phyloP scores from a whole-genome alignment of 2,113 vertebrate species.

The Ictalurus furcatus region DNA sequence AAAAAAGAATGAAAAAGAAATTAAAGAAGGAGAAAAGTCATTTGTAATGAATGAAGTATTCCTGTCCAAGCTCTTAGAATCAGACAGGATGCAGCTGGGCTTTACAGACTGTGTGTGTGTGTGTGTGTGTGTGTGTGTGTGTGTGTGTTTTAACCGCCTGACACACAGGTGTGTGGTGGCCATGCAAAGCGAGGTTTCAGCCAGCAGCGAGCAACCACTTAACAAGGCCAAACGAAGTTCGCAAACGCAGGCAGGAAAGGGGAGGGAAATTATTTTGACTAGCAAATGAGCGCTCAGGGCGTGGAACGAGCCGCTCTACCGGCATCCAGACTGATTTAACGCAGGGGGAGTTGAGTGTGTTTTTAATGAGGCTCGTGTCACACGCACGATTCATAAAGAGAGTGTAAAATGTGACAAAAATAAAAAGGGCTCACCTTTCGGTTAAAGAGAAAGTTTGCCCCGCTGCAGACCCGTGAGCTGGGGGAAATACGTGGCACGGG shows the following conservation, averaged over 20 bases:
- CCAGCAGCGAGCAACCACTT: constrained; percentile 18
- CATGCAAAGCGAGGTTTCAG: constrained; percentile 67
- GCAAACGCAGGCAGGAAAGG: constrained; percentile 11
- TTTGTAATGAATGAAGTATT: neutral
- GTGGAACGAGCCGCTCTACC: constrained; percentile 9
- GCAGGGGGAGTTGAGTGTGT: neutral
- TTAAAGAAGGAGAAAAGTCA: neutral
- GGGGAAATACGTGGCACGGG: too few relatives aligned
- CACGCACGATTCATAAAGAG: neutral
- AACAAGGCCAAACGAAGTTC: constrained; percentile 21
- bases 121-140: constrained; percentile 34
- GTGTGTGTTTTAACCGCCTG: constrained; percentile 1
- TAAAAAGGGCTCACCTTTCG: neutral
- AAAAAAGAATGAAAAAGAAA: neutral
- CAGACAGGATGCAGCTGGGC: constrained; percentile 51
- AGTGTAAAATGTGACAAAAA: neutral
- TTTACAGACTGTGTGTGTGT: constrained; percentile 28
- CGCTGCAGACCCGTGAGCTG: neutral
- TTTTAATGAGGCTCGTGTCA: neutral
- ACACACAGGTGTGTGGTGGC: constrained; percentile 54
- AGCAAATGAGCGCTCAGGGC: constrained; percentile 63
- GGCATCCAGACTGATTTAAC: neutral
- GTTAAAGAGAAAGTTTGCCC: neutral
- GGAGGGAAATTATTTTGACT: constrained; percentile 66
- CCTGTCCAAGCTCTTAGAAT: neutral